Base-by-base conservation (phyloP, 1,140 invertebrate genomes). In the Mizuhopecten yessoensis region DNA sequence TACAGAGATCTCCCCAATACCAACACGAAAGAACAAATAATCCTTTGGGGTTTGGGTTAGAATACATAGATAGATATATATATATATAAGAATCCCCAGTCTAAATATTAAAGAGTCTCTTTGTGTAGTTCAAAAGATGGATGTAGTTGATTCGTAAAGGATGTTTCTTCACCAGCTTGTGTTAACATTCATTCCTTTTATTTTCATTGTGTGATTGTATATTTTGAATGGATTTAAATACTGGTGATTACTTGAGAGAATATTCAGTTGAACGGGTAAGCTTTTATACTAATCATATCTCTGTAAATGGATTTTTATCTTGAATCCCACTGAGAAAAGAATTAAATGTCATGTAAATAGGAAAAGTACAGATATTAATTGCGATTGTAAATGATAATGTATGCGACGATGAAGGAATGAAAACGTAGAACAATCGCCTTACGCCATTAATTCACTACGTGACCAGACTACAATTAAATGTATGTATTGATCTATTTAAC, bases 11-110 rank as follows among this genome's bases (percentile, higher is more conserved):
- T 75, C 57, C 57, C 57, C 57, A 75, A 75, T 75, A 75, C 57
- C 57, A 29, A 75, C 57, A 75, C 57, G 57, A 75, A 75, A 75
- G 57, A 75, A 75, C 57, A 75, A 75, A 75, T 75, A 75, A 75
- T 75, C 57, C 57, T 75, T 17, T 5, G 57, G 57, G 57, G 57
- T 75, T 75, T 75, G 57, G 57, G 57, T 75, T 75, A 29, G 57
- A 75, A 75, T 75, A 75, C 57, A 75, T 29, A 75, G 5, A 75
- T 39, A 39, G n/a, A 29, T 75, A 75, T 75, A 17, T 75, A 75
- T 75, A 75, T 75, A 75, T 75, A 75, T 7, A 75, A 75, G 57
- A 75, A 17, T 39, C 17, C n/a, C 57, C 57, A 75, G 57, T n/a
- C 57, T 75, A 75, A 75, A 75, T 75, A 75, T 75, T 75, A 75